Base-by-base conservation (phyloP, 2,797 vertebrate genomes). In the Myioborus miniatus region DNA sequence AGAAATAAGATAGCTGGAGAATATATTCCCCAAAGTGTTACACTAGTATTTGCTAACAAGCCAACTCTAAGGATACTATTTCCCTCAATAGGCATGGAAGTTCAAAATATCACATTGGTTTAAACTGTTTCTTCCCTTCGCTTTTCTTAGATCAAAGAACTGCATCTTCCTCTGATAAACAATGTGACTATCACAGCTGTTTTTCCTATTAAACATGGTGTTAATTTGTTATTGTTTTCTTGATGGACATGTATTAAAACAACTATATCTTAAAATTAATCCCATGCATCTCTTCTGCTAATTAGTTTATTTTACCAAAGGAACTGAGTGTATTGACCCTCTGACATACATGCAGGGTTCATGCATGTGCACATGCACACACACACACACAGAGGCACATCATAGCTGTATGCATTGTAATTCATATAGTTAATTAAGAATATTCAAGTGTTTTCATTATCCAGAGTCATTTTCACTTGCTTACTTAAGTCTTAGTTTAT, bases 1-100 rank as follows among this genome's bases (percentile, higher is more conserved):
- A 97, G 98, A 98, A 98, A 97, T 96, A 97, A 96, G 97, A 98
- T 98, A 98, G 94, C 97, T 98, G 93, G 89, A 98, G 97, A 97
- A 97, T 97, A 94, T 98, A 98, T 97, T 98, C 98, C 98, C 97
- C 78, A 81, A 94, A 95, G 97, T 97, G 96, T 92, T 94, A 95
- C 93, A 88, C 83, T 82, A 97, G 46, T 89, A 96, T 97, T 96
- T 93, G 93, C 96, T 97, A 98, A 97, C 95, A 97, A 98, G 95
- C 94, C 95, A 95, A 80, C 80, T 94, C 95, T 96, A 97, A 97
- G 95, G 93, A 93, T 97, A 97, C 68, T 87, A 90, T 97, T 98
- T 97, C 94, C 86, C 83, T 96, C 80, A 83, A 84, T 8, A 94
- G 89, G 23, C 65, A 87, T 85, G 49, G 39, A 96, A 96, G 90